phyloP scores from a whole-genome alignment of 30 jellyfish, hydroid and myxozoan species.

The Clytia hemisphaerica region DNA sequence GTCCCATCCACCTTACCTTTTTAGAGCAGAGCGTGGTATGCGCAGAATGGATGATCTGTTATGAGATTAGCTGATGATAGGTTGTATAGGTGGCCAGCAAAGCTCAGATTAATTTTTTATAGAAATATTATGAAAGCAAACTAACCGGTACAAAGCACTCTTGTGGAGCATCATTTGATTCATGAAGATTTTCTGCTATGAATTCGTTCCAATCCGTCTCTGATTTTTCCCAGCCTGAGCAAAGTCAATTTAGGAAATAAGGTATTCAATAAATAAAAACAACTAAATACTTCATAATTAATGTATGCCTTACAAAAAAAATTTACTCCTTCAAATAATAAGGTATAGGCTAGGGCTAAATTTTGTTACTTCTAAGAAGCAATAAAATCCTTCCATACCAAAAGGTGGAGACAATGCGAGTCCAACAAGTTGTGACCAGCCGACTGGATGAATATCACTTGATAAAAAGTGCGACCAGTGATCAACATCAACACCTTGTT shows the following conservation, averaged over 20 bases:
- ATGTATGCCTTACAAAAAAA: neutral
- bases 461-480: constrained; percentile 74
- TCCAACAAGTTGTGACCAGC: constrained; percentile 97
- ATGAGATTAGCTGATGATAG: too few species aligned
- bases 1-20: too few species aligned
- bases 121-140: too few species aligned
- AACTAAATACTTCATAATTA: too few species aligned
- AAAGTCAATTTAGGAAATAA: neutral
- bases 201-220: constrained; percentile 94
- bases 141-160: constrained; percentile 94
- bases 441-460: constrained; percentile 92
- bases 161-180: constrained; percentile 91
- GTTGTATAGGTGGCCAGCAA: too few species aligned
- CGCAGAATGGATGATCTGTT: too few species aligned
- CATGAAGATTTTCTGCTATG: constrained; percentile 88
- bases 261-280: too few species aligned
- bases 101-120: too few species aligned
- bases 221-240: constrained; percentile 77
- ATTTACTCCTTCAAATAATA: neutral
- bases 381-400: too few species aligned
- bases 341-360: neutral
- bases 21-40: too few species aligned
- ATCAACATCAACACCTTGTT: constrained; percentile 65
- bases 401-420: constrained; percentile 86
- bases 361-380: neutral